phyloP scores from a whole-genome alignment of 2,888 invertebrate genomes.

The Thereva nobilitata region DNA sequence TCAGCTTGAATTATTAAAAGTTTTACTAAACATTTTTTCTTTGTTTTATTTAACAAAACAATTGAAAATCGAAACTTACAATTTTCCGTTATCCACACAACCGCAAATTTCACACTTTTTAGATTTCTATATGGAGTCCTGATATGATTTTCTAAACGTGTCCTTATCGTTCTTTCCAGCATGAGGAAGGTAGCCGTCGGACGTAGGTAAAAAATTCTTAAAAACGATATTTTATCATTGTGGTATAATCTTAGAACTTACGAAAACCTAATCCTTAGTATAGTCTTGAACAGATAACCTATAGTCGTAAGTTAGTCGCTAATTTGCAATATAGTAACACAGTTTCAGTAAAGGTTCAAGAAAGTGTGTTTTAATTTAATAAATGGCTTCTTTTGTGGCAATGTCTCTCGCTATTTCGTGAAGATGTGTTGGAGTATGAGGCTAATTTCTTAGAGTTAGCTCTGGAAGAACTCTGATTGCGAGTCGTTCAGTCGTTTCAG shows the following conservation, averaged over 20 bases:
- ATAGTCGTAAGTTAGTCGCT: slow-evolving; percentile 21
- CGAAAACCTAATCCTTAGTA: slow-evolving; percentile 17
- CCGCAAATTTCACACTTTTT: neutral
- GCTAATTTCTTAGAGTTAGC: slow-evolving; percentile 54
- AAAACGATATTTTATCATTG: slow-evolving; percentile 4
- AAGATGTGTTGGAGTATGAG: too few relatives aligned
- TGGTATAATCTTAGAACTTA: slow-evolving; percentile 15
- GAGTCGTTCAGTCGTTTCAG: slow-evolving; percentile 58
- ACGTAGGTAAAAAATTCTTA: slow-evolving; percentile 9
- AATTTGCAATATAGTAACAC: slow-evolving; percentile 2
- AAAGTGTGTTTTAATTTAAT: neutral
- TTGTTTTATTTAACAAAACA: slow-evolving; percentile 41
- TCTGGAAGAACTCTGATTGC: slow-evolving; percentile 61
- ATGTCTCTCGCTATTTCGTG: neutral
- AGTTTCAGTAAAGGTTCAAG: slow-evolving; percentile 3
- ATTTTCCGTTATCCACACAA: slow-evolving; percentile 42
- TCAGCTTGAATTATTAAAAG: neutral
- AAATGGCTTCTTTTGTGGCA: neutral
- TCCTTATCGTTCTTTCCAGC: too few relatives aligned
- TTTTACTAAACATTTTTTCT: slow-evolving; percentile 25
- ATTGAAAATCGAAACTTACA: slow-evolving; percentile 41
- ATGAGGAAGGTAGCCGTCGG: neutral
- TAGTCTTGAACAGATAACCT: slow-evolving; percentile 16
- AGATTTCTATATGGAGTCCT: slow-evolving; percentile 8
- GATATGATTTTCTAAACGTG: slow-evolving; percentile 10